phyloP scores from a whole-genome alignment of 2,888 invertebrate species.

The Amblyjoppa fuscipennis region DNA sequence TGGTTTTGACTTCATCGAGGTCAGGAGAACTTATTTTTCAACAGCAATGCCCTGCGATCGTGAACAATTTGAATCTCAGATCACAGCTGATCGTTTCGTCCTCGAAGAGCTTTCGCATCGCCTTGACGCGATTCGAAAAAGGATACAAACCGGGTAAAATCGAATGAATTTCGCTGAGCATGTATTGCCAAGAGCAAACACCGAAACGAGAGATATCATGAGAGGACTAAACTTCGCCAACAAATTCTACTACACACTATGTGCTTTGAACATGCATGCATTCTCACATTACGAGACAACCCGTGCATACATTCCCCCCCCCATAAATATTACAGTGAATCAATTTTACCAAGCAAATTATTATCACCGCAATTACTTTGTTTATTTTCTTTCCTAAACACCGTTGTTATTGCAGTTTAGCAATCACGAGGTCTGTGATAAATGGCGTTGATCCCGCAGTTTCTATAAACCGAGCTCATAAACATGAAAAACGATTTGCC shows the following conservation, averaged over 20 bases:
- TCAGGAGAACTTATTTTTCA: not conserved
- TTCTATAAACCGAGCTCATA: conserved; percentile 17
- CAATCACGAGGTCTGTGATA: conserved; percentile 45
- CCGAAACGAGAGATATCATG: conserved; percentile 69
- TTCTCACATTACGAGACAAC: conserved; percentile 14
- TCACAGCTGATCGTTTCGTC: not conserved
- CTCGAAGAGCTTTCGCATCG: conserved; percentile 6
- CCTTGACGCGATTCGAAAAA: conserved; percentile 20
- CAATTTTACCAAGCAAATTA: conserved; percentile 28
- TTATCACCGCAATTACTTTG: conserved; percentile 15
- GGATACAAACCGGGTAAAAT: conserved; percentile 26
- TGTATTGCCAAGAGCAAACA: conserved; percentile 55
- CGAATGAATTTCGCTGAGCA: conserved; percentile 34
- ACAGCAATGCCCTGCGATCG: not conserved
- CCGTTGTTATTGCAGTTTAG: conserved; percentile 22
- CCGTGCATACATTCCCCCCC: conserved; percentile 24
- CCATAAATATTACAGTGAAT: conserved; percentile 55
- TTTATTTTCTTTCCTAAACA: not conserved
- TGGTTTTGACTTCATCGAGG: not conserved
- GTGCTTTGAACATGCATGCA: conserved; percentile 58
- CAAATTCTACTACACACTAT: conserved; percentile 51
- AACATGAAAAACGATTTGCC: conserved; percentile 54
- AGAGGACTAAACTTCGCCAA: conserved; percentile 69
- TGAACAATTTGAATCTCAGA: not conserved
- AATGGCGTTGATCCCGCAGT: conserved; percentile 25